A percentile compares a stretch with the other conserved stretches of the same genome.
These are phyloP conservation scores for Myxocyprinus asiaticus DNA, from an alignment of 2,113 vertebrate genomes.

Conservation along the genomic window DNA sequence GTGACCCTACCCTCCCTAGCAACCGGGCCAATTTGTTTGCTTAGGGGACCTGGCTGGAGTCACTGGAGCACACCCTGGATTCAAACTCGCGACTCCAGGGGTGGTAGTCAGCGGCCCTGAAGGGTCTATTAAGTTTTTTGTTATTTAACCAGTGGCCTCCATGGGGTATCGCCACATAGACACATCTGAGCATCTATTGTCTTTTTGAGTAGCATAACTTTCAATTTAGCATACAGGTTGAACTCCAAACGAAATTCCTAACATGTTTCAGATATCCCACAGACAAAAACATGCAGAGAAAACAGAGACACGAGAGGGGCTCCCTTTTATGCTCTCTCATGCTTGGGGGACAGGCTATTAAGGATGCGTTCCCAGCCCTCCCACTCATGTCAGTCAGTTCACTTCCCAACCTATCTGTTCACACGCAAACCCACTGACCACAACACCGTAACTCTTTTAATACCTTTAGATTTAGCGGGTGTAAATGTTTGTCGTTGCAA, in stretches of 20 bases:
- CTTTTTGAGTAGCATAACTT: neutral
- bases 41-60: too few relatives aligned
- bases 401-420: conserved; percentile 12
- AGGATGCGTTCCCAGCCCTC: conserved; percentile 53
- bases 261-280: conserved; percentile 73
- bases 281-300: conserved; percentile 74
- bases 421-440: neutral
- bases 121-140: too few relatives aligned
- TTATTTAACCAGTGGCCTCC: neutral
- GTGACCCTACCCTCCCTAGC: too few relatives aligned
- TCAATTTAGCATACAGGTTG: conserved; percentile 13
- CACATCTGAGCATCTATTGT: neutral
- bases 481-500: too few relatives aligned
- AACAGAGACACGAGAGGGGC: conserved; percentile 71
- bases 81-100: too few relatives aligned
- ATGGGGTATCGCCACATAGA: neutral
- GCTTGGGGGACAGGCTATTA: conserved; percentile 45
- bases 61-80: too few relatives aligned
- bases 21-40: too few relatives aligned
- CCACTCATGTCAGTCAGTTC: conserved; percentile 43
- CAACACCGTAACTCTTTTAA: neutral
- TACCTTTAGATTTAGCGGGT: too few relatives aligned
- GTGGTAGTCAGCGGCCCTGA: too few relatives aligned
- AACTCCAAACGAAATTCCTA: conserved; percentile 68
- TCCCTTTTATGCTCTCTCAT: conserved; percentile 64